Evolutionary conservation across 2,888 invertebrate genomes (phyloP).

Genomic region (Nephrotoma appendiculata): DNA sequence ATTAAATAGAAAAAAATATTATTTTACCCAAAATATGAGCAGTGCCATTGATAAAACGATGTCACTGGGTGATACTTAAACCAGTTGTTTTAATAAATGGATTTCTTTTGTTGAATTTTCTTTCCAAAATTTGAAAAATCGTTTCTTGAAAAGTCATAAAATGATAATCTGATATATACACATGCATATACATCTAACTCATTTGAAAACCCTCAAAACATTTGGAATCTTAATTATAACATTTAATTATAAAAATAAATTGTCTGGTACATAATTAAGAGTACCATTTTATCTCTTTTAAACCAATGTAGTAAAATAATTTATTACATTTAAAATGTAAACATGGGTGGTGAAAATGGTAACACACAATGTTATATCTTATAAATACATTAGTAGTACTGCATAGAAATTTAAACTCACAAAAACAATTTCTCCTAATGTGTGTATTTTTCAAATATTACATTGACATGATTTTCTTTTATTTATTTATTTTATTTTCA

Average conservation of each 20-base stretch:
- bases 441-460: not conserved
- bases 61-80: not conserved
- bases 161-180: not conserved
- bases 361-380: not conserved
- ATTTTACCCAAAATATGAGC: not conserved
- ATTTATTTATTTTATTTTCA: not conserved
- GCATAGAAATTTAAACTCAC: not conserved
- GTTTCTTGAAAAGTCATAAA: not conserved
- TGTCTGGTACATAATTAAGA: not conserved
- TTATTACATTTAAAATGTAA: not conserved
- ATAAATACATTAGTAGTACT: not conserved
- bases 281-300: not conserved
- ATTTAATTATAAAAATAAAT: not conserved
- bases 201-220: not conserved
- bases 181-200: not conserved
- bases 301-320: not conserved
- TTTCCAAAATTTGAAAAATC: not conserved
- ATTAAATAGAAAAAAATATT: not conserved
- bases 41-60: not conserved
- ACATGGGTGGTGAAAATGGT: not conserved
- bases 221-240: not conserved
- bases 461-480: not conserved
- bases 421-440: not conserved
- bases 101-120: not conserved
- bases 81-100: not conserved